A percentile compares a stretch with the other conserved stretches of the same genome.
These are phyloP conservation scores for Leptocoma aspasia DNA, from an alignment of 2,113 vertebrate species.

Conservation along the genomic window DNA sequence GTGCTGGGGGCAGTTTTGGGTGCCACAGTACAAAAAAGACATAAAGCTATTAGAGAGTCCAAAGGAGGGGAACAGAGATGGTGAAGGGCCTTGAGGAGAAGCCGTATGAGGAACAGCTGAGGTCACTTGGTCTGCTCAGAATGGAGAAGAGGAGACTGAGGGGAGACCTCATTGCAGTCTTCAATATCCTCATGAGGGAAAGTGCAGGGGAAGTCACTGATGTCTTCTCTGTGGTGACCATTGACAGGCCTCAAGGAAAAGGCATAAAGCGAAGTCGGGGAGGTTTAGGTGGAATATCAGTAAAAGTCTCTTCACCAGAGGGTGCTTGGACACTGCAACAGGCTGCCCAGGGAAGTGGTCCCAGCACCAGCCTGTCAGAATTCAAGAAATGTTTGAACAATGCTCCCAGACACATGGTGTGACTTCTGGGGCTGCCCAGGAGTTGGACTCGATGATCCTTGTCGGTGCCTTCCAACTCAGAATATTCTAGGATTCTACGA, in stretches of 20 bases:
- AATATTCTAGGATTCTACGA: neutral
- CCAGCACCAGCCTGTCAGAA: neutral
- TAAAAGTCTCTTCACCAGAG: neutral
- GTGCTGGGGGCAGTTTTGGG: neutral
- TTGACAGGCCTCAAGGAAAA: neutral
- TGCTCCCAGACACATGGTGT: neutral
- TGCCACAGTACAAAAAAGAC: neutral
- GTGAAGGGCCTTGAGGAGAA: neutral
- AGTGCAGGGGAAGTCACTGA: neutral
- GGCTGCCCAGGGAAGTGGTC: neutral
- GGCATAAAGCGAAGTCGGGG: too few relatives aligned
- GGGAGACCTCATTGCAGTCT: fast-evolving
- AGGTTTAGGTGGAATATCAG: neutral
- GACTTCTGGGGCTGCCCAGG: neutral
- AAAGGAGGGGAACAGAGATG: neutral
- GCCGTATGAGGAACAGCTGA: fast-evolving
- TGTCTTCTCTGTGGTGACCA: neutral
- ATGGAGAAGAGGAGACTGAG: neutral
- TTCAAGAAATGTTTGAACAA: too few relatives aligned
- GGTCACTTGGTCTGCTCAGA: neutral
- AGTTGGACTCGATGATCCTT: neutral
- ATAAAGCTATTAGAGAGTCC: fast-evolving
- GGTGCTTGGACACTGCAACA: neutral
- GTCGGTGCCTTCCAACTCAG: neutral
- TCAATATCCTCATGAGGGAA: neutral